Conservation (phyloP, 2,113 vertebrate genomes). For the Istiophorus platypterus region DNA sequence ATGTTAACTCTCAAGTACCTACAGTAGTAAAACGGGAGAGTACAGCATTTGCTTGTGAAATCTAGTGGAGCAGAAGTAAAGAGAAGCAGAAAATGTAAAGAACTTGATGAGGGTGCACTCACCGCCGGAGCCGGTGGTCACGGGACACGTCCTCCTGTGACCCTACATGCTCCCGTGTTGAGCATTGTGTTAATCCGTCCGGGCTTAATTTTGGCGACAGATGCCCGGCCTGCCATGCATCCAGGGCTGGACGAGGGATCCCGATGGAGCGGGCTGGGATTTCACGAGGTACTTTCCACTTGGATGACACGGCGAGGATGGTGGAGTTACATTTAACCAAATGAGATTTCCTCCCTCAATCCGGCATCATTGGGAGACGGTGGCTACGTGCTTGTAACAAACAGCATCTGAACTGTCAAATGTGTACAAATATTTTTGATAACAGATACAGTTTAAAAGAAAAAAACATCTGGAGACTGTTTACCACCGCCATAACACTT, state of each 20-base stretch:
- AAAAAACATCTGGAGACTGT: too few relatives aligned
- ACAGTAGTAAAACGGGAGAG: too few relatives aligned
- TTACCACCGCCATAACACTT: too few relatives aligned
- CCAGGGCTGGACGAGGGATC: neutral
- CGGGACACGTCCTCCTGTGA: neutral
- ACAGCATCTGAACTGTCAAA: neutral
- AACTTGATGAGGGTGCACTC: too few relatives aligned
- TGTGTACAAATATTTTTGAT: too few relatives aligned
- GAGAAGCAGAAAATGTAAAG: too few relatives aligned
- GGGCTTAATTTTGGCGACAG: neutral
- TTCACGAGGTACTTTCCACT: neutral
- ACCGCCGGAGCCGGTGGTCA: neutral
- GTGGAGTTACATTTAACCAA: neutral
- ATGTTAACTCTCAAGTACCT: too few relatives aligned
- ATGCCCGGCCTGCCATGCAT: neutral
- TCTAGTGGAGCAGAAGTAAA: too few relatives aligned
- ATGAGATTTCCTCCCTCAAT: neutral
- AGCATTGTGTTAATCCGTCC: neutral
- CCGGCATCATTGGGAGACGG: too few relatives aligned
- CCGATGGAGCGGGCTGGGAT: neutral
- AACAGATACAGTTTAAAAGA: too few relatives aligned
- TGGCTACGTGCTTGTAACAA: neutral
- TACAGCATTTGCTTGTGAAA: too few relatives aligned
- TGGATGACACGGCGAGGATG: neutral
- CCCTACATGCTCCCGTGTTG: neutral